Evolutionary conservation across 1,140 invertebrate genomes (phyloP), one percentile per base, ranked within the genome.

Genomic region (Anoplolepis gracilipes): DNA sequence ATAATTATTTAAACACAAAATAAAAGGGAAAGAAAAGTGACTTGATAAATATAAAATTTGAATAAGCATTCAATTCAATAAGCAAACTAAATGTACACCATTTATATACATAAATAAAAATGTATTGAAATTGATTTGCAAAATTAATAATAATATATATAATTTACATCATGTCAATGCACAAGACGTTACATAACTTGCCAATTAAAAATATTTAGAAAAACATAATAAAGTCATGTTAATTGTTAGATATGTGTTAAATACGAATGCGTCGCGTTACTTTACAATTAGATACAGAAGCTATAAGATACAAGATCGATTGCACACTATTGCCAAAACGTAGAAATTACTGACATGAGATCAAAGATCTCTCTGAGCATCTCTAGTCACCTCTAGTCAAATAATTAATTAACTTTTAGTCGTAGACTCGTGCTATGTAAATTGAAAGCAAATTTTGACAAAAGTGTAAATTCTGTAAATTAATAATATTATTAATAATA

Each of bases 381-480:
- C 42, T 75, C 53, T 39, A 62, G 19, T 69, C 30, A 67, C 5
- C 19, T 55, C n/a, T 62, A 30, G 33, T 67, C 64, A 25, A 67
- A 49, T 62, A 61, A 39, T 36, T 62, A 61, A 39, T 36, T 25
- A 67, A 69, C n/a, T 36, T 79, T 42, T 33, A 36, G 30, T 67
- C 42, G 22, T 78, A 79, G 22, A 36, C 49, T 69, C n/a, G n/a
- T 55, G 62, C 46, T 64, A n/a, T 67, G 30, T 79, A 79, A n/a
- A 79, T 67, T 55, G 49, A n/a, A 19, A 55, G 13, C 28, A 78
- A 46, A 7, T 67, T 69, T 25, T 55, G 53, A 46, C 4, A 46
- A 42, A n/a, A 19, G 11, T 11, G 30, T 13, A 53, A 33, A 72
- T 77, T 30, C 64, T 90, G 89, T 91, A 88, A 87, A 91, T 89